Evolutionary conservation across 2,797 vertebrate genomes (phyloP).

Genomic region (Falco novaeseelandiae): DNA sequence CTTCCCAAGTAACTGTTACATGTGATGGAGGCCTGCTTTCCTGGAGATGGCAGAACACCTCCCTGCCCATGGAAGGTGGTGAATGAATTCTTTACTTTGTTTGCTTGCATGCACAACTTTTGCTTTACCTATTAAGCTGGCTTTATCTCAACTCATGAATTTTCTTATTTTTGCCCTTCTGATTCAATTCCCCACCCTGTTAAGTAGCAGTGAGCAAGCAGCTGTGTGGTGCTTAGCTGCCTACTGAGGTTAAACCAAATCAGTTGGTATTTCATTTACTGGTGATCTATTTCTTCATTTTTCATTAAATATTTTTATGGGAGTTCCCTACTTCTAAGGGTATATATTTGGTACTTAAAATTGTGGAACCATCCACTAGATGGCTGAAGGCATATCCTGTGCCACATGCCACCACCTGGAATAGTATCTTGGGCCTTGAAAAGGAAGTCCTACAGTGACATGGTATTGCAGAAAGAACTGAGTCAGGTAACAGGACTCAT

Average conservation of each 20-base stretch:
- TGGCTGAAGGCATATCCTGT: no score
- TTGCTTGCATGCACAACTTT: neutral
- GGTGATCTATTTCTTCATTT: neutral
- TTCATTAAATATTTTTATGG: neutral
- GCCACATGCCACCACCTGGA: no score
- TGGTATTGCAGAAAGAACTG: no score
- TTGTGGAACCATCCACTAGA: no score
- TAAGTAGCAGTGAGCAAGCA: fast-evolving
- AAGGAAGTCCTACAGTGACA: no score
- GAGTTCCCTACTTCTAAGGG: neutral
- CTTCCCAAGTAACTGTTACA: neutral
- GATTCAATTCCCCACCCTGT: neutral
- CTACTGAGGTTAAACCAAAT: neutral
- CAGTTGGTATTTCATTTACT: neutral
- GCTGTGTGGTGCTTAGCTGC: neutral
- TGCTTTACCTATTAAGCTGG: neutral
- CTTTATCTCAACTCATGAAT: neutral
- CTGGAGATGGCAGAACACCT: neutral
- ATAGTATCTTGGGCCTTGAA: no score
- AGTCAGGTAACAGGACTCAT: no score
- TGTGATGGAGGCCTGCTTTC: neutral
- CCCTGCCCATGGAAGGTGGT: neutral
- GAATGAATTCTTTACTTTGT: neutral
- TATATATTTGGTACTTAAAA: neutral
- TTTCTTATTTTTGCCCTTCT: neutral